A percentile compares a stretch with the other conserved stretches of the same genome.
phyloP scores from a whole-genome alignment of 2,797 vertebrate species.

The Zenarchopterus dispar region DNA sequence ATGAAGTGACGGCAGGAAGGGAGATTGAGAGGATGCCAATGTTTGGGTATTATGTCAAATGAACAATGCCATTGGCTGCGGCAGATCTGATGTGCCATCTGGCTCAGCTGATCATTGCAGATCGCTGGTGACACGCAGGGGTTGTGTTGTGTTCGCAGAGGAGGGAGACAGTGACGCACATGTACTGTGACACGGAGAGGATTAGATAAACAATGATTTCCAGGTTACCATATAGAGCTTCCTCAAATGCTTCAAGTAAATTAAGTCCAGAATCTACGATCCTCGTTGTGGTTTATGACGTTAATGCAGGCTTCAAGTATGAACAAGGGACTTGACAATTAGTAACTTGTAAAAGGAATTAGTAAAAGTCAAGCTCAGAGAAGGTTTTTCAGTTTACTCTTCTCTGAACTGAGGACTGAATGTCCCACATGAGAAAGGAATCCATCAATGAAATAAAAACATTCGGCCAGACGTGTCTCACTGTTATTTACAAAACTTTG shows the following conservation, averaged over 20 bases:
- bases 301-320: too few species aligned
- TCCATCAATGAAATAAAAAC: not conserved
- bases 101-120: constrained; percentile 43
- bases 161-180: constrained; percentile 39
- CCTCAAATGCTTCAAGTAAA: not conserved
- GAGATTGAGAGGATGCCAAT: constrained; percentile 55
- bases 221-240: constrained; percentile 6
- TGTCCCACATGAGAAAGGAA: not conserved
- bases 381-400: not conserved
- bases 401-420: too few species aligned
- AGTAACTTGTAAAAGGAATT: too few species aligned
- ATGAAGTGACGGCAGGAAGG: constrained; percentile 48
- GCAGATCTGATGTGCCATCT: constrained; percentile 68
- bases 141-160: constrained; percentile 22
- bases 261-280: not conserved
- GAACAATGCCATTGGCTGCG: constrained; percentile 73
- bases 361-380: not conserved
- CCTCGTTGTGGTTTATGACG: too few species aligned
- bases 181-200: constrained; percentile 43
- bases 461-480: not conserved
- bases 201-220: constrained; percentile 46
- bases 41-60: constrained; percentile 77
- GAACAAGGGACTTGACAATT: too few species aligned
- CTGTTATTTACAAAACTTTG: not conserved
- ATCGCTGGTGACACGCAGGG: constrained; percentile 49